Evolutionary conservation across 2,113 vertebrate genomes (phyloP).

Genomic region (Ibidorhyncha struthersii): DNA sequence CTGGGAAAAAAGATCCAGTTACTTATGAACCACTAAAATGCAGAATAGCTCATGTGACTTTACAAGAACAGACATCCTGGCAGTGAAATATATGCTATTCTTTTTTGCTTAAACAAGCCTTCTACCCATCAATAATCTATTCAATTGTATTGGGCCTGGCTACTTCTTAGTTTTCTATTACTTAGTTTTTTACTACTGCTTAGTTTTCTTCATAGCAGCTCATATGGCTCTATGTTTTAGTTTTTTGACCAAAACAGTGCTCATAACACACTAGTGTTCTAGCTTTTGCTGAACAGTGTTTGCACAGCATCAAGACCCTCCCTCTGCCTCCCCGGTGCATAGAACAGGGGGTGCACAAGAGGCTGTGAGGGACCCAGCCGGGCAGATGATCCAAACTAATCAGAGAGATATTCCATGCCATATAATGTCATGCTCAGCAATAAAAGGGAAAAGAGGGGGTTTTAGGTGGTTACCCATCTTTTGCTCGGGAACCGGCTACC

Average conservation of each 20-base stretch:
- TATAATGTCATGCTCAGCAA: not conserved
- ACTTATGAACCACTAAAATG: not conserved
- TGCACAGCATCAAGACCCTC: not conserved
- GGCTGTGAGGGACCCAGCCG: not conserved
- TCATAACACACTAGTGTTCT: not conserved
- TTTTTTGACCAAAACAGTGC: not conserved
- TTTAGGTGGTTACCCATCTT: not conserved
- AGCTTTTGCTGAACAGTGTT: not conserved
- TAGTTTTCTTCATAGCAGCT: not conserved
- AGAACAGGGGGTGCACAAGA: fast-evolving
- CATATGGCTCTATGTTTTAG: not conserved
- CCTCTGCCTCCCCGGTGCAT: not conserved
- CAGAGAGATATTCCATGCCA: not conserved
- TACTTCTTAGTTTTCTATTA: not conserved
- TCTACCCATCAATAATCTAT: not conserved
- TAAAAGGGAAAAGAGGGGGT: not conserved
- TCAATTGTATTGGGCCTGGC: not conserved
- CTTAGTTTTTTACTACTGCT: not conserved
- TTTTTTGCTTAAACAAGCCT: not conserved
- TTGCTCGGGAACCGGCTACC: not conserved
- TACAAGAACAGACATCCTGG: not conserved
- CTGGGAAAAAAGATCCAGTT: not conserved
- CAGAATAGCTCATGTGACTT: not conserved
- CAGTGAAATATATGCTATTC: not conserved
- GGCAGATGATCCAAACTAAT: not conserved